phyloP scores from a whole-genome alignment of 1,140 invertebrate genomes.

The Leptopilina clavipes region DNA sequence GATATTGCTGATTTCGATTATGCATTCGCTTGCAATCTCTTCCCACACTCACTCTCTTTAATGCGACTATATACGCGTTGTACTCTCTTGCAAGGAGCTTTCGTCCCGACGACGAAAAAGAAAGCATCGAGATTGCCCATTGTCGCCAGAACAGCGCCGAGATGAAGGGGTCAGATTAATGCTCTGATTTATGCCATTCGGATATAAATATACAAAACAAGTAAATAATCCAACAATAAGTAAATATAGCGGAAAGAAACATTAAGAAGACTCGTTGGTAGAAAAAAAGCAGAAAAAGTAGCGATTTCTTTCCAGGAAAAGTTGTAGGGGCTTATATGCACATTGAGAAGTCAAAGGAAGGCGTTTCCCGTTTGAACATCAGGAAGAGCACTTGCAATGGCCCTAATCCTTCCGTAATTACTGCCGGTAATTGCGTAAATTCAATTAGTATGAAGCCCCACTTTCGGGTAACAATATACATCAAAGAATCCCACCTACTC shows the following conservation, averaged over 20 bases:
- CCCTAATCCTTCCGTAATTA: constrained; percentile 69
- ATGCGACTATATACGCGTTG: neutral
- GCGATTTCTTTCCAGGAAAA: too few species aligned
- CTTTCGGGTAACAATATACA: constrained; percentile 65
- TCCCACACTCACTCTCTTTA: neutral
- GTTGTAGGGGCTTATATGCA: too few species aligned
- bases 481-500: constrained; percentile 48
- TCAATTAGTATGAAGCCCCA: constrained; percentile 69
- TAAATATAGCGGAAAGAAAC: too few species aligned
- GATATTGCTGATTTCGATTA: constrained; percentile 56
- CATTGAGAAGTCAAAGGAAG: constrained; percentile 20
- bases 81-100: neutral
- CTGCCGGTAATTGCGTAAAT: constrained; percentile 71
- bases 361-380: constrained; percentile 44
- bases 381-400: constrained; percentile 62
- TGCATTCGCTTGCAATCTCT: constrained; percentile 35
- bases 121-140: constrained; percentile 6
- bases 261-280: too few species aligned
- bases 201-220: constrained; percentile 16
- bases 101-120: neutral
- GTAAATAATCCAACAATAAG: too few species aligned
- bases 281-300: too few species aligned
- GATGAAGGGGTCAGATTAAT: neutral
- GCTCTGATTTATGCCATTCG: constrained; percentile 7
- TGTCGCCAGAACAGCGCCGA: neutral